phyloP scores from a whole-genome alignment of 2,797 vertebrate genomes.

The Spinus pinus region DNA sequence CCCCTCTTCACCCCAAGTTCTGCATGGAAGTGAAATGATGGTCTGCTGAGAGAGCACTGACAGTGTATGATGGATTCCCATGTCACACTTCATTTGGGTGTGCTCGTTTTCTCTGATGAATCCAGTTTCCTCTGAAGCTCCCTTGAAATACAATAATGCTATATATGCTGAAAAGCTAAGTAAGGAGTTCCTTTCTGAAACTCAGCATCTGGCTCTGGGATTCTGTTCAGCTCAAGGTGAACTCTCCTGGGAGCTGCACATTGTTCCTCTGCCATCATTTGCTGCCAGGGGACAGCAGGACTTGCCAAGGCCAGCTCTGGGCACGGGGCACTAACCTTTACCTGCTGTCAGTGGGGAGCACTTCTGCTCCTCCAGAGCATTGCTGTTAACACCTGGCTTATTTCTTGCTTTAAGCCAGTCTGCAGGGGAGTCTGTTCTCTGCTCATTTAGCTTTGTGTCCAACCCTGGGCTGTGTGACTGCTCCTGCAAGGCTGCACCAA shows the following conservation, averaged over 20 bases:
- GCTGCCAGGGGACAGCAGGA: background rate
- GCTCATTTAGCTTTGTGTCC: background rate
- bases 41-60: background rate
- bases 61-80: slow-evolving; percentile 33
- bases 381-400: background rate
- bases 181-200: slow-evolving; percentile 24
- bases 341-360: slow-evolving; percentile 23
- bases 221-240: slow-evolving; percentile 34
- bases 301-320: slow-evolving; percentile 4
- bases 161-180: slow-evolving; percentile 16
- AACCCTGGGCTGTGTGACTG: background rate
- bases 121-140: slow-evolving; percentile 39
- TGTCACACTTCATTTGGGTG: slow-evolving; percentile 43
- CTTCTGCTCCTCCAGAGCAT: slow-evolving; percentile 9
- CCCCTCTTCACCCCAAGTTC: background rate
- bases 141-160: slow-evolving; percentile 24
- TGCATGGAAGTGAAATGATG: background rate
- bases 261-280: background rate
- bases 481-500: background rate
- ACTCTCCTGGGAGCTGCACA: background rate
- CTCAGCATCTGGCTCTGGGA: slow-evolving; percentile 6
- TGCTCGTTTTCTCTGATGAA: slow-evolving; percentile 36
- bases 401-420: slow-evolving; percentile 29
- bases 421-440: slow-evolving; percentile 1
- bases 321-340: slow-evolving; percentile 31